These are phyloP conservation scores for Parnassius glacialis DNA, from an alignment of 2,888 invertebrate species.

Conservation along the genomic window DNA sequence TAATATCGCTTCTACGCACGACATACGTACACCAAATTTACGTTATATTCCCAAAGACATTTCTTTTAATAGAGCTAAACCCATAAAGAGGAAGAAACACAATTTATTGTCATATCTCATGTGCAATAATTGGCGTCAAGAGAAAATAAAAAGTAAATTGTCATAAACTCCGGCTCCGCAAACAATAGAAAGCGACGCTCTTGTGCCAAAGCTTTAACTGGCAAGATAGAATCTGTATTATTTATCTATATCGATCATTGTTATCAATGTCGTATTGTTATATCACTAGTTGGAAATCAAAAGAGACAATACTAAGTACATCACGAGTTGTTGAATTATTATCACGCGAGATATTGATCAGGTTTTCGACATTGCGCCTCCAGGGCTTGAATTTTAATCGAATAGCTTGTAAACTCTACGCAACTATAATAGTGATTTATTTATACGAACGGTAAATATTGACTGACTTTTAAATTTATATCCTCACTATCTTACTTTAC, in stretches of 20 bases:
- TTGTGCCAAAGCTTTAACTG: constrained; percentile 19
- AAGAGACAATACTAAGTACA: constrained; percentile 25
- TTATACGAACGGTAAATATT: constrained; percentile 16
- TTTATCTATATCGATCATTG: constrained; percentile 25
- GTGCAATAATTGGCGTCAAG: constrained; percentile 8
- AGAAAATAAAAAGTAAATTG: constrained; percentile 17
- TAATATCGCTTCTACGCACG: too few species aligned
- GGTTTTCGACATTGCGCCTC: constrained; percentile 18
- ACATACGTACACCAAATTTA: too few species aligned
- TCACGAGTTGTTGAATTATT: constrained; percentile 27
- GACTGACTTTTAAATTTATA: constrained; percentile 20
- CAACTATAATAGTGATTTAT: constrained; percentile 13
- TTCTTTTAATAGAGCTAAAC: too few species aligned
- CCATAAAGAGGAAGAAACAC: neutral
- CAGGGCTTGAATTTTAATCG: constrained; percentile 25
- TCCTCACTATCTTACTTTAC: neutral
- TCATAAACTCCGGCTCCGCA: constrained; percentile 15
- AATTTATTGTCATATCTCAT: constrained; percentile 9
- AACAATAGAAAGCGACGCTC: constrained; percentile 26
- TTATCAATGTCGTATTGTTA: constrained; percentile 25
- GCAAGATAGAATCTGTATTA: constrained; percentile 25
- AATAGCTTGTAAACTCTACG: constrained; percentile 20
- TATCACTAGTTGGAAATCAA: constrained; percentile 25
- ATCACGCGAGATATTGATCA: constrained; percentile 27
- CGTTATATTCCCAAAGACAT: too few species aligned